Base-by-base conservation (phyloP, 2,797 vertebrate species). In the Esox masquinongy region DNA sequence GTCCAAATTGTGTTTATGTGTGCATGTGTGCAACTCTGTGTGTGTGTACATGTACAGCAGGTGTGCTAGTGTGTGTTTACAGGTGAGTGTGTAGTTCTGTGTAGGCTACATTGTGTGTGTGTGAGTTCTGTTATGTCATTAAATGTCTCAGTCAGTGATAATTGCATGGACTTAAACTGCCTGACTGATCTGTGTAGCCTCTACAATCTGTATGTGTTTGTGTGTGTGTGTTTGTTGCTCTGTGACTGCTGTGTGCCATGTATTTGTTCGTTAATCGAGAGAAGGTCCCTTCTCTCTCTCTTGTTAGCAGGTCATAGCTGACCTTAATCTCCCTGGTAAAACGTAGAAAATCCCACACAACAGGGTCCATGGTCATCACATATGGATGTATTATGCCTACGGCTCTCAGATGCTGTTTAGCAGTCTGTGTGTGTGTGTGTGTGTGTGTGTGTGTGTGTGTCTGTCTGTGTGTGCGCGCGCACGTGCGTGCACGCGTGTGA, bases 301-400 rank as follows among this genome's bases (percentile, higher is more conserved):
- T 61, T 24, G 56, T 59, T n/a, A 59, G 56, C 24, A 24, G 22
- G 22, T 61, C 22, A 26, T 61, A 61, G n/a, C 11, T 24, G 24
- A 61, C 22, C 19, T 24, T 61, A 24, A 26, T 61, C 56, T 24
- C 56, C 56, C 11, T n/a, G 56, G 56, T 61, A 61, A 24, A 61
- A 51, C 16, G 26, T 22, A 70, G 14, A 29, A 47, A 51, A 5
- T 16, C 11, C 19, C 5, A 51, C 69, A 29, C 69, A 51, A 39
- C 64, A 47, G 34, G n/a, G 68, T 47, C 51, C 79, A 72, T 8
- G 56, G 75, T 73, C 76, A 80, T 79, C 85, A 69, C 84, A 84
- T 85, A 88, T 84, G 81, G 76, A 88, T 88, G 81, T 51, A 63
- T 47, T 29, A 51, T 78, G 81, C 85, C 80, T 76, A 39, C 11